Conservation (phyloP, 2,113 vertebrate genomes). For the Plecotus auritus region DNA sequence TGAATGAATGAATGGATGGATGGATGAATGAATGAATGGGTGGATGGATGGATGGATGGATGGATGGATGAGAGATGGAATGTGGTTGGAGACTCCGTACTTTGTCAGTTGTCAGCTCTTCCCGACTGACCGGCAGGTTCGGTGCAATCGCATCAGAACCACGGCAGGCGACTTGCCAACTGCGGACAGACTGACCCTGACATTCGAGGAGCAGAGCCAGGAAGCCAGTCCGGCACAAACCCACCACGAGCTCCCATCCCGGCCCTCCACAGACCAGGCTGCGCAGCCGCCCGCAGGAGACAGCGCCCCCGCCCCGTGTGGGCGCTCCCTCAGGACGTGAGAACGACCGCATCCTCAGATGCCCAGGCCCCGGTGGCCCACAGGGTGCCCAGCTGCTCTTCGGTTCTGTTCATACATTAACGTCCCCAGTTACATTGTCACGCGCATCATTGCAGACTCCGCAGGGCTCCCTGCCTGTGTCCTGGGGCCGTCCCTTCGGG, state of each 20-base stretch:
- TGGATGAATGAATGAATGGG: too few relatives aligned
- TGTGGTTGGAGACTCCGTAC: background rate
- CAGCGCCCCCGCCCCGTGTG: background rate
- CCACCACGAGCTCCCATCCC: background rate
- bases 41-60: too few relatives aligned
- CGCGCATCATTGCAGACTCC: background rate
- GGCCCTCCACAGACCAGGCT: rapidly evolving
- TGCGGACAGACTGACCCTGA: background rate
- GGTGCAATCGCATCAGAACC: rapidly evolving
- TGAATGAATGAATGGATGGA: too few relatives aligned
- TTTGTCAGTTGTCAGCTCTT: background rate
- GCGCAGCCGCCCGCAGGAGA: rapidly evolving
- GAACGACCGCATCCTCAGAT: background rate
- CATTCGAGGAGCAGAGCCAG: background rate
- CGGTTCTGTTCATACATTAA: too few relatives aligned
- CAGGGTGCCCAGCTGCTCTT: too few relatives aligned
- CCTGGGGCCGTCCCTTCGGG: rapidly evolving
- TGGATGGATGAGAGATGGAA: too few relatives aligned
- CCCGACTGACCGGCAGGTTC: rapidly evolving
- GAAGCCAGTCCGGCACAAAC: background rate
- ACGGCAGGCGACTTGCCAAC: background rate
- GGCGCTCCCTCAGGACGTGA: rapidly evolving
- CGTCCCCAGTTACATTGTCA: rapidly evolving
- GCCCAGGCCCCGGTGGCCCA: too few relatives aligned
- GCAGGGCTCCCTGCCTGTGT: rapidly evolving